Conservation (phyloP, 2,888 invertebrate species). For the Drosophila trichaetosa region DNA sequence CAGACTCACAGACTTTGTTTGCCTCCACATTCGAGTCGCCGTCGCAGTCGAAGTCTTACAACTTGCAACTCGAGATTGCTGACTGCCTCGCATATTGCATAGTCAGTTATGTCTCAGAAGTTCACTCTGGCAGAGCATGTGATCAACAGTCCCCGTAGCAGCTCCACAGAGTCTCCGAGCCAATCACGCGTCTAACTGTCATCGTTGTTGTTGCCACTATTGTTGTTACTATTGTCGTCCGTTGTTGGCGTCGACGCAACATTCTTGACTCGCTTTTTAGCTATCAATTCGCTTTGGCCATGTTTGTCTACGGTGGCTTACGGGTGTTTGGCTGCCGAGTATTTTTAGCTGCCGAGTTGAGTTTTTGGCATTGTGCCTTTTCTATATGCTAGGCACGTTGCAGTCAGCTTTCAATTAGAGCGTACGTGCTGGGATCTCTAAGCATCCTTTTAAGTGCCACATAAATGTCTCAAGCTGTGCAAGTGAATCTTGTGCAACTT, state of each 20-base stretch:
- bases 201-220: constrained; percentile 43
- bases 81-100: constrained; percentile 48
- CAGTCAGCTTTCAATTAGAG: constrained; percentile 72
- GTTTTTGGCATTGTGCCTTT: constrained; percentile 50
- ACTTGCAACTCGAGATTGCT: constrained; percentile 45
- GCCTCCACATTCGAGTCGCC: neutral
- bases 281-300: constrained; percentile 63
- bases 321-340: constrained; percentile 17
- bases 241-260: constrained; percentile 63
- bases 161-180: constrained; percentile 49
- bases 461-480: constrained; percentile 72
- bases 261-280: constrained; percentile 70
- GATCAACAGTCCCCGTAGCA: constrained; percentile 47
- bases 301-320: constrained; percentile 43
- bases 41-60: constrained; percentile 1
- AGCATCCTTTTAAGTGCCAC: constrained; percentile 76
- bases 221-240: constrained; percentile 10
- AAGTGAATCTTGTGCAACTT: constrained; percentile 75
- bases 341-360: constrained; percentile 44
- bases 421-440: constrained; percentile 69
- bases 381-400: constrained; percentile 64
- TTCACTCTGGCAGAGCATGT: constrained; percentile 31
- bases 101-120: constrained; percentile 76
- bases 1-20: constrained; percentile 46
- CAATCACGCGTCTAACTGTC: constrained; percentile 72